These are phyloP conservation scores for Tragopan temminckii DNA, from an alignment of 2,797 vertebrate species.

Conservation along the genomic window DNA sequence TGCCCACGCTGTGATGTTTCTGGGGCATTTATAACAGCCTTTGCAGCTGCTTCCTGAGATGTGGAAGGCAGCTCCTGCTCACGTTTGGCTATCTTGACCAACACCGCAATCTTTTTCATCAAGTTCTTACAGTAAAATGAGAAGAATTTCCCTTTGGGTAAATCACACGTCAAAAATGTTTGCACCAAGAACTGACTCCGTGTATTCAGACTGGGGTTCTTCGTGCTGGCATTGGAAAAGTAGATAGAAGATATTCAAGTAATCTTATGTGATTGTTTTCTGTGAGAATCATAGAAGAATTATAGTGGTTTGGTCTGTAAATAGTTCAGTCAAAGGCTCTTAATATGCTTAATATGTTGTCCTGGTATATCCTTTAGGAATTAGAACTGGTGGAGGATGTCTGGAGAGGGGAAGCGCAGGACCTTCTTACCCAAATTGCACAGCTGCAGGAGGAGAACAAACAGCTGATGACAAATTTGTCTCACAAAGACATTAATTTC, in stretches of 20 bases:
- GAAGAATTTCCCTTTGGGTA: not conserved
- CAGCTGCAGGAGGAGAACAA: constrained; percentile 93
- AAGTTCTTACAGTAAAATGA: not conserved
- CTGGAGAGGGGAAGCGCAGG: constrained; percentile 93
- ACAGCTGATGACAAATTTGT: constrained; percentile 86
- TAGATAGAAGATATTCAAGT: not conserved
- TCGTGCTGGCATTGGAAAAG: not conserved
- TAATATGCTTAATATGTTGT: not conserved
- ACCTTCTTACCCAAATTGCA: constrained; percentile 90
- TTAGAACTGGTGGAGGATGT: constrained; percentile 93
- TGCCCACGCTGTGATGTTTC: not conserved
- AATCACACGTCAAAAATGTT: not conserved
- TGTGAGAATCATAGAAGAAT: not conserved
- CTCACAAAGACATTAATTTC: constrained; percentile 85
- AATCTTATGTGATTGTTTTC: not conserved
- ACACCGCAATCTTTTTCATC: not conserved
- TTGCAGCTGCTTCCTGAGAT: not conserved
- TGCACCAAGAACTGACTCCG: not conserved
- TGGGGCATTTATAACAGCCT: not conserved
- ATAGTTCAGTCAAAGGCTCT: not conserved
- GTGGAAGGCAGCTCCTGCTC: not conserved
- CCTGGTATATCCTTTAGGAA: constrained; percentile 81
- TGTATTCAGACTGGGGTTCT: not conserved
- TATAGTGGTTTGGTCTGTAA: not conserved
- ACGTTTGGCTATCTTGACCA: not conserved